Base-by-base conservation (phyloP, 2,797 vertebrate genomes). In the Fringilla coelebs region DNA sequence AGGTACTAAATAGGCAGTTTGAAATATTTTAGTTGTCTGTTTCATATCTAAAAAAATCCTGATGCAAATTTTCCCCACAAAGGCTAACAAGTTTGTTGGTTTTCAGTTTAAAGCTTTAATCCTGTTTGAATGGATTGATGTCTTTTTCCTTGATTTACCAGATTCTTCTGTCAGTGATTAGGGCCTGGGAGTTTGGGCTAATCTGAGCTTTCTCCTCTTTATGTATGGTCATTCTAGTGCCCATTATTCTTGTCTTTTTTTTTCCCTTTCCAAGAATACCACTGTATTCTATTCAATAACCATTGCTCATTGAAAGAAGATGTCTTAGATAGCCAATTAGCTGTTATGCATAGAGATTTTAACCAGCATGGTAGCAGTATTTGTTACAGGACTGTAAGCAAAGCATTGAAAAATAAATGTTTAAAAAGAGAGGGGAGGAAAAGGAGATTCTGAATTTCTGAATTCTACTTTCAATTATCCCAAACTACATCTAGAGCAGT, bases 391-490 rank as follows among this genome's bases (percentile, higher is more conserved):
- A 85, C 75, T 87, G 83, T 91, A 96, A 93, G 92, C 85, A 97
- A 96, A 95, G 65, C 76, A 79, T 21, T 94, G 77, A 94, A 97
- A 97, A 97, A 79, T 89, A 88, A 95, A 55, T 55, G 31, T 90
- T 85, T 60, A 88, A 94, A 91, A 95, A 89, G 72, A 92, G 67
- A 85, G 77, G 63, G 72, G 55, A 80, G 93, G 90, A 92, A 95
- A 89, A 95, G 51, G 57, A 80, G 91, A 93, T 85, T 89, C 90
- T 83, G 92, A 94, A 96, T 92, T 95, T 91, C 73, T 93, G 88
- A 88, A 92, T 93, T 94, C 96, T 95, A 71, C 93, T 96, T 97
- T 96, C 54, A 94, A 80, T 97, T 97, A 91, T 92, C 88, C 93
- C 52, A 85, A 95, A 92, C 43, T 96, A 75, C 16, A 77, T 81